Percentiles rank a stretch among this genome's conserved stretches.
phyloP scores from a whole-genome alignment of 2,888 invertebrate genomes.

The Drosophila demipolita region DNA sequence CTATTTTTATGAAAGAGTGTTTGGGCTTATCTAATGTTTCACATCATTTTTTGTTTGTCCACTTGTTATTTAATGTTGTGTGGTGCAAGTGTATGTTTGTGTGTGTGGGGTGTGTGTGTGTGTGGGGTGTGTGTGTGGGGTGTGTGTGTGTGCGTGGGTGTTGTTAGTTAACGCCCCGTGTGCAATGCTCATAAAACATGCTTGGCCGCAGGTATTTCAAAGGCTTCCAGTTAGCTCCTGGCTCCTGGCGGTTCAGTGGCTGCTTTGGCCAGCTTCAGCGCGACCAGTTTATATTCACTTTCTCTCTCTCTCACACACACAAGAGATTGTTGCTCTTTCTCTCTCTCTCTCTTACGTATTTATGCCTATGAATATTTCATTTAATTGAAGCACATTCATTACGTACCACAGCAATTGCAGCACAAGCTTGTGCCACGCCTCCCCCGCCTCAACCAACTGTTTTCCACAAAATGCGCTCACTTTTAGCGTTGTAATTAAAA shows the following conservation, averaged over 20 bases:
- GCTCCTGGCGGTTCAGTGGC: conserved; percentile 7
- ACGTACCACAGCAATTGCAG: conserved; percentile 46
- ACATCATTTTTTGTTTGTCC: neutral
- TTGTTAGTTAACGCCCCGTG: conserved; percentile 21
- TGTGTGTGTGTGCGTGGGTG: neutral
- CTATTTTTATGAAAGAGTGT: neutral
- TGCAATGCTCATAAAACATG: conserved; percentile 66
- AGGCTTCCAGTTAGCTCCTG: conserved; percentile 20
- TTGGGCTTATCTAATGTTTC: neutral
- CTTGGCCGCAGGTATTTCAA: conserved; percentile 60
- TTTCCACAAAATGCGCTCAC: conserved; percentile 21
- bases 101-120: neutral
- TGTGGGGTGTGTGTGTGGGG: neutral
- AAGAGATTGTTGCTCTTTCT: neutral
- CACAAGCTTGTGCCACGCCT: conserved; percentile 7
- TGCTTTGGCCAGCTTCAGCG: conserved; percentile 5
- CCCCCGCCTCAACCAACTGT: neutral
- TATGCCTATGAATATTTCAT: conserved; percentile 78
- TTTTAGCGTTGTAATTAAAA: conserved; percentile 77
- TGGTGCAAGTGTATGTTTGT: neutral
- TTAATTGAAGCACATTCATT: conserved; percentile 79
- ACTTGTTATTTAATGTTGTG: neutral
- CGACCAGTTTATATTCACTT: conserved; percentile 5
- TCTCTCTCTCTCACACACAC: conserved; percentile 13
- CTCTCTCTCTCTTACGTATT: conserved; percentile 55